A percentile compares a stretch with the other conserved stretches of the same genome.
phyloP scores from a whole-genome alignment of 2,797 vertebrate genomes.

The Trematomus bernacchii region DNA sequence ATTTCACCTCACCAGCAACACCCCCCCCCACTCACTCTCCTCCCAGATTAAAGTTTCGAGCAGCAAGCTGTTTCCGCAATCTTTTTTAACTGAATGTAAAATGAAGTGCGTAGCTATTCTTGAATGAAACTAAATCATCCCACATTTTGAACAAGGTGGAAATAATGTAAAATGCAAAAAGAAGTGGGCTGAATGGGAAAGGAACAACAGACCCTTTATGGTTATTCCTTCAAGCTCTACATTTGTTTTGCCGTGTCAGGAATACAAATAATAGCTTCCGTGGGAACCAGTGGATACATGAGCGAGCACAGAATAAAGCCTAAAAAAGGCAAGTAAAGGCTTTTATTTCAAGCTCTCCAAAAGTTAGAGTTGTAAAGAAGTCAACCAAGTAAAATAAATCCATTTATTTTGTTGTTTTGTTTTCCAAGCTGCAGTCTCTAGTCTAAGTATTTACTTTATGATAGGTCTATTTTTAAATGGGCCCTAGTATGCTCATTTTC shows the following conservation, averaged over 20 bases:
- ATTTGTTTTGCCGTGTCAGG: slow-evolving; percentile 15
- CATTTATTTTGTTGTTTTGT: background rate
- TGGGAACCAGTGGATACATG: background rate
- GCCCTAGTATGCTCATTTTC: too few relatives aligned
- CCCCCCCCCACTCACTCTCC: slow-evolving; percentile 34
- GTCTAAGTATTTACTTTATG: background rate
- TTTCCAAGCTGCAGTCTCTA: background rate
- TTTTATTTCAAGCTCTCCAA: background rate
- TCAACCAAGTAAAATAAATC: background rate
- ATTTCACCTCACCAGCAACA: slow-evolving; percentile 53
- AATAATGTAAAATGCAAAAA: slow-evolving; percentile 39
- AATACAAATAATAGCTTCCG: slow-evolving; percentile 21
- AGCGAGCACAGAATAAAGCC: slow-evolving; percentile 4
- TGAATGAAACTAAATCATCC: slow-evolving; percentile 54
- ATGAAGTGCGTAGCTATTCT: slow-evolving; percentile 52
- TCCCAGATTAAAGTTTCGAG: slow-evolving; percentile 60
- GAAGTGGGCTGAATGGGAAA: slow-evolving; percentile 12
- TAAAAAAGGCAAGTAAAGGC: background rate
- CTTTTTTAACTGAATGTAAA: slow-evolving; percentile 46
- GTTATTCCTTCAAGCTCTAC: slow-evolving; percentile 28
- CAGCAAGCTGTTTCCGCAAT: slow-evolving; percentile 53
- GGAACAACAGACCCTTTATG: slow-evolving; percentile 41
- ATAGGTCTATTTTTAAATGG: background rate
- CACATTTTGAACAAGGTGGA: slow-evolving; percentile 49
- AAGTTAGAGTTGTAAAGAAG: background rate